Percentiles rank a stretch among this genome's conserved stretches.
These are phyloP conservation scores for Disparrhopalites patrizii DNA, from an alignment of 2,888 invertebrate species.

Conservation along the genomic window DNA sequence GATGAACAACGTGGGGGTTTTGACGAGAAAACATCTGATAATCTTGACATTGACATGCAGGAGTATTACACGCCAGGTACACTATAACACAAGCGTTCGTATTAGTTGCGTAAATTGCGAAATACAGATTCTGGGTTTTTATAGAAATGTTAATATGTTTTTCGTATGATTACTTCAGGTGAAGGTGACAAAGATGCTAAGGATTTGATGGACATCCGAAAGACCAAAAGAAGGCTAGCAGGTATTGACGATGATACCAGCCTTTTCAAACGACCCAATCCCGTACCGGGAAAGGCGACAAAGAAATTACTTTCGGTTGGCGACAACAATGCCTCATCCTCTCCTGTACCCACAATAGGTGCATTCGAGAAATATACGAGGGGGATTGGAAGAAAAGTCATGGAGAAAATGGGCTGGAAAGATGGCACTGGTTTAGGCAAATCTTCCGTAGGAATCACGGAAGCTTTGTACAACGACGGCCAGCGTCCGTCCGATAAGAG, in stretches of 20 bases:
- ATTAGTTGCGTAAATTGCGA: not conserved
- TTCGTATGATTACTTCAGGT: slow-evolving; percentile 39
- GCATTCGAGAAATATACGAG: slow-evolving; percentile 54
- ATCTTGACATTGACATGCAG: slow-evolving; percentile 59
- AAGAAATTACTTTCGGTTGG: not conserved
- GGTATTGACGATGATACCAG: slow-evolving; percentile 43
- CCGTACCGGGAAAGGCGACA: not conserved
- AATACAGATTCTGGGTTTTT: not conserved
- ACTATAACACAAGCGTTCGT: slow-evolving; percentile 9
- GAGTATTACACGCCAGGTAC: slow-evolving; percentile 54
- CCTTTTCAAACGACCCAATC: slow-evolving; percentile 30
- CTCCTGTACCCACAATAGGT: too few relatives aligned
- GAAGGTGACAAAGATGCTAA: slow-evolving; percentile 55
- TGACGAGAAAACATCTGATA: slow-evolving; percentile 58
- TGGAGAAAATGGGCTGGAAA: slow-evolving; percentile 54
- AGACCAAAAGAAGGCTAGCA: slow-evolving; percentile 47
- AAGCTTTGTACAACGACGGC: slow-evolving; percentile 42
- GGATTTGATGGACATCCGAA: slow-evolving; percentile 53
- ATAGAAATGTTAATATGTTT: not conserved
- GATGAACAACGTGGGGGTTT: slow-evolving; percentile 55
- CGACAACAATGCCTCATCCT: not conserved
- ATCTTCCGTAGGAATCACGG: slow-evolving; percentile 37
- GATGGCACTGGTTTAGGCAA: slow-evolving; percentile 54
- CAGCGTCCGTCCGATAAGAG: slow-evolving; percentile 41
- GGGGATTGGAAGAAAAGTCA: slow-evolving; percentile 51